Base-by-base conservation (phyloP, 2,888 invertebrate species). In the Drosophila subsilvestris region DNA sequence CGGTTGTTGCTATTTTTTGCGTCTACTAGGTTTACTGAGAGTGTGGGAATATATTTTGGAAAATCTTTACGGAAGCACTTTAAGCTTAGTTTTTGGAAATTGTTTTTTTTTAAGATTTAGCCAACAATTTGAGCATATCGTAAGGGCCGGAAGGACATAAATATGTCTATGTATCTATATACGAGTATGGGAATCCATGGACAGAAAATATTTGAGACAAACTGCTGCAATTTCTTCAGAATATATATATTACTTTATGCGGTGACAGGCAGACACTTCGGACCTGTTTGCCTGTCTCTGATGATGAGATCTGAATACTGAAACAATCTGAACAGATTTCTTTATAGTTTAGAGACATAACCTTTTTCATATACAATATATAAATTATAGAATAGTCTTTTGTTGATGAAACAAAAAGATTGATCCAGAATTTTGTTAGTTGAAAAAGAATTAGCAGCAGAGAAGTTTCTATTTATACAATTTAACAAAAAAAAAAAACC, bases 401-500 rank as follows among this genome's bases (percentile, higher is more conserved):
- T 67, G 62, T 63, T 63, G 51, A 51, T 51, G n/a, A 44, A 63
- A 27, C 43, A 51, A 45, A 27, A 22, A 20, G 44, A 32, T 61
- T 51, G 32, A n/a, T 53, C 29, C n/a, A 37, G 32, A 22, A 53
- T 20, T 37, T 22, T 42, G 22, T 37, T 37, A 37, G 2, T n/a
- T n/a, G 37, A 2, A 37, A 37, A n/a, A n/a, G 9, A 37, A 14
- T 14, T 14, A 20, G 59, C 44, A 44, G 54, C 22, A 43, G 12
- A 48, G n/a, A 18, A 68, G 55, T 42, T 48, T 37, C 14, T 65
- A 55, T 68, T 68, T 68, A 55, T 65, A 76, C 76, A 57, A 56
- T 58, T 56, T 60, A 76, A 50, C 20, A 45, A 62, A 63, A 42
- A 32, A 55, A 14, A 48, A 55, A 51, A 54, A 45, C 25, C 32